phyloP scores from a whole-genome alignment of 2,113 vertebrate species.

The Oryzias curvinotus region DNA sequence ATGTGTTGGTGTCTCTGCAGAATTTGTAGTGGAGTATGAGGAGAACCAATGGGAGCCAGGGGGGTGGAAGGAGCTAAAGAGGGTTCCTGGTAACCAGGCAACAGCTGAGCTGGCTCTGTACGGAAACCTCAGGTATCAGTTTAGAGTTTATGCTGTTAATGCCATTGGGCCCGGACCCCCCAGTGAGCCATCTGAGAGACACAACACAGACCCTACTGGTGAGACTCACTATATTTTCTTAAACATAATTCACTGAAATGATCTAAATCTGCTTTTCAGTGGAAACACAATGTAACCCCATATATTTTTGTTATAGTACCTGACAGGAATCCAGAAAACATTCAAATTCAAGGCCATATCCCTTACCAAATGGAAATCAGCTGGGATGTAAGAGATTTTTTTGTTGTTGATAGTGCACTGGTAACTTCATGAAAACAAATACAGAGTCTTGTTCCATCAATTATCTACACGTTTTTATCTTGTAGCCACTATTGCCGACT shows the following conservation, averaged over 20 bases:
- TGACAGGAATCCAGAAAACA: slow-evolving; percentile 90
- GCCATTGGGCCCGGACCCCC: slow-evolving; percentile 84
- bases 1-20: slow-evolving; percentile 63
- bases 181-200: slow-evolving; percentile 80
- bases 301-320: slow-evolving; percentile 80
- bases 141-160: slow-evolving; percentile 87
- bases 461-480: slow-evolving; percentile 16
- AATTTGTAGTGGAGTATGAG: slow-evolving; percentile 90
- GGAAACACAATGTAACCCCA: too few species aligned
- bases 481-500: slow-evolving; percentile 81
- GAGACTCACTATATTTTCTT: slow-evolving; percentile 35
- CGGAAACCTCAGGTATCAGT: slow-evolving; percentile 87
- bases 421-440: too few species aligned
- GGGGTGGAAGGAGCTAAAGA: slow-evolving; percentile 83
- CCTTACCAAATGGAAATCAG: slow-evolving; percentile 94
- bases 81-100: slow-evolving; percentile 77
- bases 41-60: slow-evolving; percentile 83
- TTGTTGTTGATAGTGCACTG: background rate
- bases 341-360: slow-evolving; percentile 84
- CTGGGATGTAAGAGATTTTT: slow-evolving; percentile 84
- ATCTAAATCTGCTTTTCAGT: background rate
- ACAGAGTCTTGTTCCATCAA: too few species aligned
- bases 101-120: slow-evolving; percentile 76
- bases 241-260: slow-evolving; percentile 21
- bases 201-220: slow-evolving; percentile 88